Conservation (phyloP, 2,113 vertebrate genomes). For the Girardinichthys multiradiatus region DNA sequence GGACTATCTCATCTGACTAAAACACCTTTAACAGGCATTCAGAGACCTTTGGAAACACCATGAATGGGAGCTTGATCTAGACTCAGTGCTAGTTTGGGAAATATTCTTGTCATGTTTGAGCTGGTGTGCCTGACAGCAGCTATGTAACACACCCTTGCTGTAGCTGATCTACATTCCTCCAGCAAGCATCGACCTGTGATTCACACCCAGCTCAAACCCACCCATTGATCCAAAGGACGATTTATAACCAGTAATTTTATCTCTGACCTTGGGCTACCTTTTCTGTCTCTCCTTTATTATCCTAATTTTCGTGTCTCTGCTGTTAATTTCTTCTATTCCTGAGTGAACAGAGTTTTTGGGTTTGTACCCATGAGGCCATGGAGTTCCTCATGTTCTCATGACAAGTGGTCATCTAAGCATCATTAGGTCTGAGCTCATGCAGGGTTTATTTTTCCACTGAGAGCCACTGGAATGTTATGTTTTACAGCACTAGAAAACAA, state of each 20-base stretch:
- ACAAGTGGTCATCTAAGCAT: slow-evolving; percentile 20
- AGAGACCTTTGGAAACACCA: neutral
- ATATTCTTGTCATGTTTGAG: slow-evolving; percentile 1
- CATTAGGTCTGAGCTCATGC: slow-evolving; percentile 8
- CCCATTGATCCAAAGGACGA: slow-evolving; percentile 1
- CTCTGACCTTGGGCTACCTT: slow-evolving; percentile 28
- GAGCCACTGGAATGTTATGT: slow-evolving; percentile 34
- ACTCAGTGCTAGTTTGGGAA: neutral
- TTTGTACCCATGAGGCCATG: neutral
- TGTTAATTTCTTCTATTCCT: slow-evolving; percentile 5
- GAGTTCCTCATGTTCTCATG: slow-evolving; percentile 32
- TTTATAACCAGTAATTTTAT: slow-evolving; percentile 11
- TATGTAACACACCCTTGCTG: slow-evolving; percentile 28
- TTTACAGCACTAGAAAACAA: neutral
- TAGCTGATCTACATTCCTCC: slow-evolving; percentile 51
- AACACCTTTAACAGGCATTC: neutral
- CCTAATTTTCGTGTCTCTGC: neutral
- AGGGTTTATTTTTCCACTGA: slow-evolving; percentile 31
- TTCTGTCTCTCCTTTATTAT: neutral
- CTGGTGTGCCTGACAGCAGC: neutral
- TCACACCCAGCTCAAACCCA: neutral
- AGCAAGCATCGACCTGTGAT: slow-evolving; percentile 54
- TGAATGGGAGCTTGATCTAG: too few relatives aligned
- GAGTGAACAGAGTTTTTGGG: neutral
- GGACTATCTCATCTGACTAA: neutral